A percentile compares a stretch with the other conserved stretches of the same genome.
Evolutionary conservation across 2,797 vertebrate species (phyloP).

Genomic region (Adelosebastes latens): DNA sequence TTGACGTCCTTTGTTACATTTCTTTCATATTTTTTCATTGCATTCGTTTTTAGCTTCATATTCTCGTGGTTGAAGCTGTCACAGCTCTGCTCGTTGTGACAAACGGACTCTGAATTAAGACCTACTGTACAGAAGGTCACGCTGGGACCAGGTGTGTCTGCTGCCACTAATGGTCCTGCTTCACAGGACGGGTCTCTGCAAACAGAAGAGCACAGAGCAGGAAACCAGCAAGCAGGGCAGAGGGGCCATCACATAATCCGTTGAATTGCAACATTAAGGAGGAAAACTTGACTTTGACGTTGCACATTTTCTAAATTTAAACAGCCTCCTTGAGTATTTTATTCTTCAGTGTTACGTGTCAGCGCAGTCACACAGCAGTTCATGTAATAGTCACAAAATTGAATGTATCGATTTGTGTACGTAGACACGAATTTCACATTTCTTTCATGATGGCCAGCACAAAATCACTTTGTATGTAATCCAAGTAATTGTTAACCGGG

Average conservation of each 20-base stretch:
- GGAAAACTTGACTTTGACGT: not conserved
- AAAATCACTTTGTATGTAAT: too few relatives aligned
- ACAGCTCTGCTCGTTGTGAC: not conserved
- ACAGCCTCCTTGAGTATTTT: not conserved
- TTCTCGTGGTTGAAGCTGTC: not conserved
- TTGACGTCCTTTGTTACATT: not conserved
- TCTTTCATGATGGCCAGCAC: too few relatives aligned
- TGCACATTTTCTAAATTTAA: constrained; percentile 9
- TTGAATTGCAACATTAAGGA: not conserved
- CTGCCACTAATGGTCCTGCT: constrained; percentile 25
- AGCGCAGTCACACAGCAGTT: too few relatives aligned
- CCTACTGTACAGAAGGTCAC: constrained; percentile 21
- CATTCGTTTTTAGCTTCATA: not conserved
- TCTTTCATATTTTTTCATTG: not conserved
- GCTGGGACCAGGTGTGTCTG: constrained; percentile 50
- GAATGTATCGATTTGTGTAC: too few relatives aligned
- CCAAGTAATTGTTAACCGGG: too few relatives aligned
- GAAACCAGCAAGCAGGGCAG: not conserved
- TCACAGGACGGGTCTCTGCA: constrained; percentile 19
- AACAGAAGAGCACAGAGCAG: constrained; percentile 36
- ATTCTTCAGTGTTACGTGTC: too few relatives aligned
- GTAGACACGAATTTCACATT: too few relatives aligned
- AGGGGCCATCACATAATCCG: not conserved
- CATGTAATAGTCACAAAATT: too few relatives aligned
- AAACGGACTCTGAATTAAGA: not conserved